Percentiles rank a stretch among this genome's conserved stretches.
Conservation (phyloP, 2,888 invertebrate species). For the Pristionchus arcanus region DNA sequence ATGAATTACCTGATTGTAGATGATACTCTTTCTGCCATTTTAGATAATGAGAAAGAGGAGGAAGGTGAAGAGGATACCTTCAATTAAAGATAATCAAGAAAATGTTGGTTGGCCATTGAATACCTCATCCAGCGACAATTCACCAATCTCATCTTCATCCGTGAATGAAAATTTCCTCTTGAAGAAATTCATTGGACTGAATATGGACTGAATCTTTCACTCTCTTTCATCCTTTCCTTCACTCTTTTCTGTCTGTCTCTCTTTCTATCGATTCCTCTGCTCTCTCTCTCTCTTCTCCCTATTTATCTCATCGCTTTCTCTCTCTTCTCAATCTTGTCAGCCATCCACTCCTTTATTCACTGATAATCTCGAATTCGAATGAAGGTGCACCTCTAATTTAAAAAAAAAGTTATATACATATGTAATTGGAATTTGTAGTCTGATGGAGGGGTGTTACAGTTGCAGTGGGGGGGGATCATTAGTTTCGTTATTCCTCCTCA, state of each 20-base stretch:
- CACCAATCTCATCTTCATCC: conserved; percentile 63
- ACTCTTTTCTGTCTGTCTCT: conserved; percentile 1
- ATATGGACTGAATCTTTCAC: not conserved
- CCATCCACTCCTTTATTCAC: not conserved
- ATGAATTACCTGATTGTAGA: conserved; percentile 66
- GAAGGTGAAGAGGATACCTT: conserved; percentile 59
- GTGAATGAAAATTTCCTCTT: conserved; percentile 70
- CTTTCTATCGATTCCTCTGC: conserved; percentile 23
- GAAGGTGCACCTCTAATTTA: not conserved
- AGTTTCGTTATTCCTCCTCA: no score
- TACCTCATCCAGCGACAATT: conserved; percentile 53
- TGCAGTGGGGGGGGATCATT: no score
- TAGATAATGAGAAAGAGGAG: conserved; percentile 67
- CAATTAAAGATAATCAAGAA: not conserved
- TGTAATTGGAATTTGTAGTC: no score
- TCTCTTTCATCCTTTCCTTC: conserved; percentile 9
- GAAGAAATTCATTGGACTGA: conserved; percentile 68
- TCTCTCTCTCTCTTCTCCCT: conserved; percentile 25
- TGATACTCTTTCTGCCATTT: conserved; percentile 69
- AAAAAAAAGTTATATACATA: not conserved
- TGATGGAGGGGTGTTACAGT: no score
- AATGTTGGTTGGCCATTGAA: not conserved
- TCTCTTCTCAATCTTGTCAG: not conserved
- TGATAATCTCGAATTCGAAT: not conserved
- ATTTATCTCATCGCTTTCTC: conserved; percentile 11